Percentiles rank a stretch among this genome's conserved stretches.
Evolutionary conservation across 2,113 vertebrate genomes (phyloP).

Genomic region (Carassius gibelio): DNA sequence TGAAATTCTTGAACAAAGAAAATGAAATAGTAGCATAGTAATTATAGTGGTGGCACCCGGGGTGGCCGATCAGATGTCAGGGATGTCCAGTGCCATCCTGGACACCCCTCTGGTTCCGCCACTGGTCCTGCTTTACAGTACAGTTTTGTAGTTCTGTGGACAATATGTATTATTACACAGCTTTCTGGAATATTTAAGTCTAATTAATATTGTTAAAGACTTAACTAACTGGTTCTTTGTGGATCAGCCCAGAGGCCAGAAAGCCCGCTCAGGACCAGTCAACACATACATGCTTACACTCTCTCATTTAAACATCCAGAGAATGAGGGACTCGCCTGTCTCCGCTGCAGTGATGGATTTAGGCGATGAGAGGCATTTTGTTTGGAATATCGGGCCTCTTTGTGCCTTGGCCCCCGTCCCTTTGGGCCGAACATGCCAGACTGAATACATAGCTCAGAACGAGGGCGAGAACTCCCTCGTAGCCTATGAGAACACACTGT

Average conservation of each 20-base stretch:
- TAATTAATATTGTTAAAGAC: not conserved
- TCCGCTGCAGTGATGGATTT: constrained; percentile 34
- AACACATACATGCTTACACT: not conserved
- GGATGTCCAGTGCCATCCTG: too few relatives aligned
- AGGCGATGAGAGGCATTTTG: constrained; percentile 48
- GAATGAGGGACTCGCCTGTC: not conserved
- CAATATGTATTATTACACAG: not conserved
- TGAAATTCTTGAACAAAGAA: too few relatives aligned
- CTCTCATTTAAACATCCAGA: constrained; percentile 16
- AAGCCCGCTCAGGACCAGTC: not conserved
- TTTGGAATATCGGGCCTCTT: constrained; percentile 30
- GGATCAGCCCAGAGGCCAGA: constrained; percentile 18
- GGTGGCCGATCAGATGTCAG: too few relatives aligned
- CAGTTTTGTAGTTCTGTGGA: not conserved
- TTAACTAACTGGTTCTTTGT: not conserved
- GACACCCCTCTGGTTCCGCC: too few relatives aligned
- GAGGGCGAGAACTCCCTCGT: not conserved
- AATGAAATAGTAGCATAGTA: too few relatives aligned
- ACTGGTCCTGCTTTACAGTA: not conserved
- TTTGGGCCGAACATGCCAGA: constrained; percentile 8
- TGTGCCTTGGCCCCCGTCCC: not conserved
- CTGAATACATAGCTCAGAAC: constrained; percentile 29
- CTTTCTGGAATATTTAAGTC: not conserved
- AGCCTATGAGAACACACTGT: not conserved
- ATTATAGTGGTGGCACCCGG: too few relatives aligned